phyloP scores from a whole-genome alignment of 2,797 vertebrate species.

The Coendou prehensilis region DNA sequence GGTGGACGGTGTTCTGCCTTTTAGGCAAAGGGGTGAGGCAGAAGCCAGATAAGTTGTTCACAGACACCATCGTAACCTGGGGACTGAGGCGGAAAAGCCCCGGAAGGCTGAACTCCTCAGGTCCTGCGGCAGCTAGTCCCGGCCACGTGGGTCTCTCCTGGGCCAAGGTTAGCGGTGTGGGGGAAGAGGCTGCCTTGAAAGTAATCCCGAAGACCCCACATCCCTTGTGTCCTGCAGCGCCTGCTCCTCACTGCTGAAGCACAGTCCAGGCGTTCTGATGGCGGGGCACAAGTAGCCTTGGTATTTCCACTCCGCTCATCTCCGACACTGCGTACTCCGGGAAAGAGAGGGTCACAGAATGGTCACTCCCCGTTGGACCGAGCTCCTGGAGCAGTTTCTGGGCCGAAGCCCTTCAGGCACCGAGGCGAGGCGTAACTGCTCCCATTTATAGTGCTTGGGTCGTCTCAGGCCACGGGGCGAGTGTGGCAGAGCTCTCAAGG shows the following conservation, averaged over 20 bases:
- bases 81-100: not conserved
- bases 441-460: rapidly evolving
- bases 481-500: not conserved
- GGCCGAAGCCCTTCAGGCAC: rapidly evolving
- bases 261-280: too few relatives aligned
- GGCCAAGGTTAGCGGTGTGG: too few relatives aligned
- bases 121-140: not conserved
- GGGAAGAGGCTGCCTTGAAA: not conserved
- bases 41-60: not conserved
- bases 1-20: not conserved
- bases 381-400: not conserved
- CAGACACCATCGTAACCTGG: not conserved
- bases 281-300: not conserved
- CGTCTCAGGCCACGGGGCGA: not conserved
- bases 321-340: not conserved
- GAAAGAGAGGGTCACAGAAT: not conserved
- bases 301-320: rapidly evolving
- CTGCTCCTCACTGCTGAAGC: not conserved
- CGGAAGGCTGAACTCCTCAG: not conserved
- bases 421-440: not conserved
- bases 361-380: too few relatives aligned
- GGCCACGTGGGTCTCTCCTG: not conserved
- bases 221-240: rapidly evolving
- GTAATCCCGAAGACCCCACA: not conserved
- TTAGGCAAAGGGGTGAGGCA: not conserved